Base-by-base conservation (phyloP, 2,797 vertebrate species). In the Acanthiza pusilla region DNA sequence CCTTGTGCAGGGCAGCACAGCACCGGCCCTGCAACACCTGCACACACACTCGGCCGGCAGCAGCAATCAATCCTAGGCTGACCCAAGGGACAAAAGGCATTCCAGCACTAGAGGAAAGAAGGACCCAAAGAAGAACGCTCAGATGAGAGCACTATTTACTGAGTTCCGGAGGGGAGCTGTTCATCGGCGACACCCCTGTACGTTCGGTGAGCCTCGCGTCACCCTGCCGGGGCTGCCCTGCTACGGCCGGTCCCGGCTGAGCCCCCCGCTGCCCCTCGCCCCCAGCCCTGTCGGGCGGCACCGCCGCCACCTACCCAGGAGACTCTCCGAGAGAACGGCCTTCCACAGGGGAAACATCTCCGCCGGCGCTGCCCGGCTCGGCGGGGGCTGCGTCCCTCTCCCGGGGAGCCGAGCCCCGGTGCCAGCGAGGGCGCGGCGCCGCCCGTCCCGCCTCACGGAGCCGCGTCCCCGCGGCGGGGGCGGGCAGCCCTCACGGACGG, bases 231-330 rank as follows among this genome's bases (percentile, higher is more conserved):
- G 27, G 34, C 58, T 61, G 51, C 71, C 22, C 40, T 2, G 43
- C 27, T 11, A 3, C 51, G 23, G 65, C 43, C 27, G 47, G 2
- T n/a, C 16, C 63, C 26, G 16, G 7, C 42, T 2, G 38, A 84
- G 47, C 76, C 29, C 60, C 9, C 30, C 9, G 47, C 12, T 5
- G 42, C 71, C 50, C 27, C 78, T 12, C 26, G 18, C 63, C 66
- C 73, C 25, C 29, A 29, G 58, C 26, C 60, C 26, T 55, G 16
- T 1, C 32, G 34, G 48, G 7, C 60, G 19, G 27, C 43, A 45
- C 34, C 17, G 19, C 58, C 54, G 58, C 25, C 82, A 91, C 97
- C 93, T 97, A 98, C 97, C 97, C 70, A 98, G 72, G 8, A 97
- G 14, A 30, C 58, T 97, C 96, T 98, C 97, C 63, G 93, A 53